Conservation (phyloP, 2,888 invertebrate genomes). For the Uloborus plumipes region DNA sequence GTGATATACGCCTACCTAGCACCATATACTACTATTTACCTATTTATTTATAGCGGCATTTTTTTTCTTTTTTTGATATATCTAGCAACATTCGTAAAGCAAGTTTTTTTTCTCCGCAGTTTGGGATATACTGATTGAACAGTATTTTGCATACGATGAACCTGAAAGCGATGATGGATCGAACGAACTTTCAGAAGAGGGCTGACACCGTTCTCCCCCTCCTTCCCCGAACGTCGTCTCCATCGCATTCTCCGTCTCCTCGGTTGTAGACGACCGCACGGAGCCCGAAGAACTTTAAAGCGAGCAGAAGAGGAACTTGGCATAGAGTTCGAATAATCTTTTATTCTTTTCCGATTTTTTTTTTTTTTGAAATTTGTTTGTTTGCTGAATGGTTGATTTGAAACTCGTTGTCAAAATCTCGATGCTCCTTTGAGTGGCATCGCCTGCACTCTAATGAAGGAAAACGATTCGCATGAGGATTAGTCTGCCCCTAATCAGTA, state of each 20-base stretch:
- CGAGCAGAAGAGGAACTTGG: constrained; percentile 62
- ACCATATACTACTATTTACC: no score
- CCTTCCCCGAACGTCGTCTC: constrained; percentile 46
- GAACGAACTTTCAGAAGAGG: background rate
- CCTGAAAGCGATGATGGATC: no score
- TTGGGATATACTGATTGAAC: no score
- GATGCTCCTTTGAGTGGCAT: constrained; percentile 41
- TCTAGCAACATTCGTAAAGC: no score
- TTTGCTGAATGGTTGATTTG: constrained; percentile 33
- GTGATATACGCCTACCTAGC: no score
- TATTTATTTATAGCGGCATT: no score
- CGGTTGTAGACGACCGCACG: constrained; percentile 24
- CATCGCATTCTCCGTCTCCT: constrained; percentile 57
- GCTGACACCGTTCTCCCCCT: background rate
- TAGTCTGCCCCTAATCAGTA: constrained; percentile 27
- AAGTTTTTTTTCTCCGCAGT: no score
- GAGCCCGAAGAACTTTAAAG: constrained; percentile 44
- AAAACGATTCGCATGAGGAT: constrained; percentile 45
- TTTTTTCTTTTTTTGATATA: no score
- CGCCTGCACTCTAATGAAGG: constrained; percentile 28
- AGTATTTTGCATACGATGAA: no score
- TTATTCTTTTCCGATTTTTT: constrained; percentile 17
- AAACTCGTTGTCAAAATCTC: constrained; percentile 61
- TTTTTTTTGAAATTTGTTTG: no score
- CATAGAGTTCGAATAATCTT: constrained; percentile 36